phyloP scores from a whole-genome alignment of 1,140 invertebrate genomes.

The Babylonia areolata region DNA sequence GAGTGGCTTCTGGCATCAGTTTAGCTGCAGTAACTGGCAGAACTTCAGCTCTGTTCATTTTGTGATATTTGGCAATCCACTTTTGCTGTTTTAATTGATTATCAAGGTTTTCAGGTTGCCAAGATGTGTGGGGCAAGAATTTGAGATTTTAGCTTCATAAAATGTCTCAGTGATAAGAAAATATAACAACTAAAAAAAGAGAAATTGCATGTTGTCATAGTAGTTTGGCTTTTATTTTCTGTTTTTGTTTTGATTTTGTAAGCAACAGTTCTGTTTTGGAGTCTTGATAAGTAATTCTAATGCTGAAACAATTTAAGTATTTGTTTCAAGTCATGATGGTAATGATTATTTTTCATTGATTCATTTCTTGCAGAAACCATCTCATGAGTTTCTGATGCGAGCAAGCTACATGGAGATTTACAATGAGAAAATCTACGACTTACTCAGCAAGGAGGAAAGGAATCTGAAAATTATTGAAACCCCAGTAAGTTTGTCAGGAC shows the following conservation, averaged over 20 bases:
- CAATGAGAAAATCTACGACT: constrained; percentile 80
- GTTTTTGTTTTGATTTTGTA: not conserved
- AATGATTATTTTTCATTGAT: not conserved
- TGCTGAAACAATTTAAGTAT: not conserved
- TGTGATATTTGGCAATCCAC: no score
- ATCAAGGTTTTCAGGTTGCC: no score
- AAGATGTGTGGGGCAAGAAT: no score
- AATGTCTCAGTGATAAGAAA: no score
- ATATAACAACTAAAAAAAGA: no score
- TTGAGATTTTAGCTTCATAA: no score
- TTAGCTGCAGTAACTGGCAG: no score
- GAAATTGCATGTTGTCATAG: no score
- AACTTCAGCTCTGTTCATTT: no score
- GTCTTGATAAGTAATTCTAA: not conserved
- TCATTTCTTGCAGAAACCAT: constrained; percentile 61
- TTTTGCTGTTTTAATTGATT: no score
- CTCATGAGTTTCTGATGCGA: constrained; percentile 69
- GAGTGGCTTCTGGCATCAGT: no score
- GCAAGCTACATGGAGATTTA: constrained; percentile 80
- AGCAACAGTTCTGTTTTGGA: not conserved
- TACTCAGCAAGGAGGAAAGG: constrained; percentile 77
- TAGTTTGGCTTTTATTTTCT: not conserved
- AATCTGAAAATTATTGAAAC: constrained; percentile 77
- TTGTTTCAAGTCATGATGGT: constrained; percentile 1
- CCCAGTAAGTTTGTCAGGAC: constrained; percentile 74